Evolutionary conservation across 1,140 invertebrate species (phyloP).

Genomic region (Caerostris darwini): DNA sequence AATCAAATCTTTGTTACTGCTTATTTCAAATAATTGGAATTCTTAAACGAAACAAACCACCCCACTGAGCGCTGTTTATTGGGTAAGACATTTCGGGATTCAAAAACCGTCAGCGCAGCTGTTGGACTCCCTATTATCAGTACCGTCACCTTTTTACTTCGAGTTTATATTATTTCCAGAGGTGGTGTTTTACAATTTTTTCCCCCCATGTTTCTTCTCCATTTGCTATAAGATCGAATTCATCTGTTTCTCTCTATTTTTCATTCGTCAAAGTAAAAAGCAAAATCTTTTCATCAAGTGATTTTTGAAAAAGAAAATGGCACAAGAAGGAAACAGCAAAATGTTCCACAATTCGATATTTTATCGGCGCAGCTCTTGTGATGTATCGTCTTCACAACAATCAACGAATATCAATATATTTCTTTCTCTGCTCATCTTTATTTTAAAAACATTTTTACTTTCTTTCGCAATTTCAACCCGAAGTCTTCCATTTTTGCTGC

Average conservation of each 20-base stretch:
- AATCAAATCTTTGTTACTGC: too few species aligned
- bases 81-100: not conserved
- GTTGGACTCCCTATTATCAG: slow-evolving; percentile 7
- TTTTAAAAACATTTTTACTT: not conserved
- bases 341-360: slow-evolving; percentile 14
- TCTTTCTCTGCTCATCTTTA: not conserved
- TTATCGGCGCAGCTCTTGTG: slow-evolving; percentile 1
- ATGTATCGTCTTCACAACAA: not conserved
- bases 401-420: slow-evolving; percentile 45
- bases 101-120: not conserved
- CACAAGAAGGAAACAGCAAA: not conserved
- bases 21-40: too few species aligned
- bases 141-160: not conserved
- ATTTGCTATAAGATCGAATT: not conserved
- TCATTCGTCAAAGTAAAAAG: not conserved
- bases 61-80: not conserved
- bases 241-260: not conserved
- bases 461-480: not conserved
- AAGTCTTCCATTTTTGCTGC: not conserved
- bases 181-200: not conserved
- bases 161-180: not conserved
- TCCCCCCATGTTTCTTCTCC: not conserved
- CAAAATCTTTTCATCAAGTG: not conserved
- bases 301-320: slow-evolving; percentile 37
- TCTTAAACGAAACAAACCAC: too few species aligned